Conservation (phyloP, 2,888 invertebrate genomes). For the Clitarchus hookeri region DNA sequence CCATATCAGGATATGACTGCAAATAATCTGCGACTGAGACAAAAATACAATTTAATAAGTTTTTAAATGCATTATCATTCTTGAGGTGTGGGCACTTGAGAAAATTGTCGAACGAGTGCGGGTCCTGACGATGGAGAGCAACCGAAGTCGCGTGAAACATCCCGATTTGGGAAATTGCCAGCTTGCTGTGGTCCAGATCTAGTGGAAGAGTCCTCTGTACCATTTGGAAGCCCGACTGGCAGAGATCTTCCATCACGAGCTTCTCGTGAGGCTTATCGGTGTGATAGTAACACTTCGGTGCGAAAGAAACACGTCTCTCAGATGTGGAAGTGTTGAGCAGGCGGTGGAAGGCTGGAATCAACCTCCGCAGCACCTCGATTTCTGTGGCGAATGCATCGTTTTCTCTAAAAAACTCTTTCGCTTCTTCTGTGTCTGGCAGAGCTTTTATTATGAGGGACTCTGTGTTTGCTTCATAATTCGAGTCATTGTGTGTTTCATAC, state of each 20-base stretch:
- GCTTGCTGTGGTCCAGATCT: constrained; percentile 12
- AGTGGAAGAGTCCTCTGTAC: neutral
- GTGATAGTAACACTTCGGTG: neutral
- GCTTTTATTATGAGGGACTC: neutral
- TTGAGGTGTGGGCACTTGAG: neutral
- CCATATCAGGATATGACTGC: neutral
- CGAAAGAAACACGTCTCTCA: neutral
- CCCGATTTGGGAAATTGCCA: neutral
- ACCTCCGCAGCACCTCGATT: neutral
- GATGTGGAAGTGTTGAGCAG: neutral
- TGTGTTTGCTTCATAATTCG: neutral
- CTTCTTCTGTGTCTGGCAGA: neutral
- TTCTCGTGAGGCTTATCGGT: neutral
- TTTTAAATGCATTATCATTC: neutral
- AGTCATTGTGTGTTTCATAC: neutral
- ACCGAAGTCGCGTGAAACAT: constrained; percentile 15
- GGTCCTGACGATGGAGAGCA: neutral
- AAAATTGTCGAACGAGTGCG: neutral
- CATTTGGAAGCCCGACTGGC: constrained; percentile 9
- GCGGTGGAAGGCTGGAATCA: neutral
- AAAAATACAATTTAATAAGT: neutral
- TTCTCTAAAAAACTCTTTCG: neutral
- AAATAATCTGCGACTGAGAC: neutral
- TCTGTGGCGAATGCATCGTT: neutral
- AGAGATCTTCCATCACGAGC: constrained; percentile 24